Percentiles rank a stretch among this genome's conserved stretches.
Evolutionary conservation across 2,888 invertebrate species (phyloP).

Genomic region (Eilema griseolum): DNA sequence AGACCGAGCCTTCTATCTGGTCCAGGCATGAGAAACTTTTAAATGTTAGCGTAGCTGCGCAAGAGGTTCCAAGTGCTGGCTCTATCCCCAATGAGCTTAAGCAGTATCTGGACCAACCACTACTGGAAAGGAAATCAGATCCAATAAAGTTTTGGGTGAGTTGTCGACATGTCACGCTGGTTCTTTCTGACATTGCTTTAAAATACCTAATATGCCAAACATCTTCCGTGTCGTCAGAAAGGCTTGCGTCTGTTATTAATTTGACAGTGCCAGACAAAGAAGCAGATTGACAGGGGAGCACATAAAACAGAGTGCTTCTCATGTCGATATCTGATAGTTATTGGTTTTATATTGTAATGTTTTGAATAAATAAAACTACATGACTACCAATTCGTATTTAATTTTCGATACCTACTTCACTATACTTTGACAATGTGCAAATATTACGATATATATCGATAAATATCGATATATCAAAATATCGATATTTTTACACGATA

Average conservation of each 20-base stretch:
- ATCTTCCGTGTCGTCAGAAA: neutral
- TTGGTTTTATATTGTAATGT: too few species aligned
- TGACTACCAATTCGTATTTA: too few species aligned
- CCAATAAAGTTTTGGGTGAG: slow-evolving; percentile 45
- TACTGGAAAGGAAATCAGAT: slow-evolving; percentile 27
- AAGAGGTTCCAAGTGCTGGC: slow-evolving; percentile 32
- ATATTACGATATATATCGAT: too few species aligned
- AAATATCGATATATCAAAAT: too few species aligned
- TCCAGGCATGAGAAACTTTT: slow-evolving; percentile 12
- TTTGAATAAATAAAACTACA: too few species aligned
- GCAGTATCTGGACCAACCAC: slow-evolving; percentile 50
- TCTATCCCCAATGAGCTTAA: slow-evolving; percentile 46
- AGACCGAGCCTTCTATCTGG: neutral
- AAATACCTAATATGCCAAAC: slow-evolving; percentile 3
- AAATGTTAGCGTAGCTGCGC: neutral
- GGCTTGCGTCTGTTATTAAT: neutral
- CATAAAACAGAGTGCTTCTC: too few species aligned
- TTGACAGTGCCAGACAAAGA: neutral
- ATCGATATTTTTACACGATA: too few species aligned
- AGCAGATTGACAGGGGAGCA: neutral
- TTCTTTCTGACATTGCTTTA: slow-evolving; percentile 1
- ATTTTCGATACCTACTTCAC: too few species aligned
- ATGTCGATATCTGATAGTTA: too few species aligned
- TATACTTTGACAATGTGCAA: too few species aligned
- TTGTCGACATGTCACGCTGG: slow-evolving; percentile 39